These are phyloP conservation scores for Buceros bicornis DNA, from an alignment of 2,797 vertebrate genomes.

Conservation along the genomic window DNA sequence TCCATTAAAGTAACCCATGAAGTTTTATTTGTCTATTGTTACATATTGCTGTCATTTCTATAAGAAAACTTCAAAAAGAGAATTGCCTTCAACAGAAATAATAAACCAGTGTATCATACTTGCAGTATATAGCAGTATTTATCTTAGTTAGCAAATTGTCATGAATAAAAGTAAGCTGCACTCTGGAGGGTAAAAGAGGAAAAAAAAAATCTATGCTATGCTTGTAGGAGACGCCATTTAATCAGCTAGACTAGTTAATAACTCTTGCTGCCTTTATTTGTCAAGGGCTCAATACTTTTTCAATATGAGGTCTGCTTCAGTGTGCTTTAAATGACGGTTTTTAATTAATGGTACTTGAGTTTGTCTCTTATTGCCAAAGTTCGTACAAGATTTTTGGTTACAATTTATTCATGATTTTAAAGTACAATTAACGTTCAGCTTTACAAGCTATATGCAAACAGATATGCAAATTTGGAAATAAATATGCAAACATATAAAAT, in stretches of 20 bases:
- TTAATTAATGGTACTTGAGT: conserved; percentile 84
- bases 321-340: conserved; percentile 82
- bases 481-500: conserved; percentile 90
- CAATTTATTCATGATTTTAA: conserved; percentile 87
- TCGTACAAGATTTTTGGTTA: conserved; percentile 85
- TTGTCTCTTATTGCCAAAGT: conserved; percentile 81
- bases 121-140: conserved; percentile 11
- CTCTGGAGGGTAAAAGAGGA: background rate
- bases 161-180: conserved; percentile 21
- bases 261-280: conserved; percentile 76
- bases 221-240: conserved; percentile 71
- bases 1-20: background rate
- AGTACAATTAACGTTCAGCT: conserved; percentile 86
- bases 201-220: conserved; percentile 31
- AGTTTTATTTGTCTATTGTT: conserved; percentile 29
- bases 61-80: background rate
- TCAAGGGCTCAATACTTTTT: conserved; percentile 84
- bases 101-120: background rate
- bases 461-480: conserved; percentile 87
- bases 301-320: conserved; percentile 79
- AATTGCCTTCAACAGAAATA: background rate
- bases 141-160: conserved; percentile 1
- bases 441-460: conserved; percentile 89
- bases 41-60: conserved; percentile 17
- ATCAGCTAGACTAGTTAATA: conserved; percentile 79